Conservation (phyloP, 1,140 invertebrate genomes). For the Dinoponera quadriceps region DNA sequence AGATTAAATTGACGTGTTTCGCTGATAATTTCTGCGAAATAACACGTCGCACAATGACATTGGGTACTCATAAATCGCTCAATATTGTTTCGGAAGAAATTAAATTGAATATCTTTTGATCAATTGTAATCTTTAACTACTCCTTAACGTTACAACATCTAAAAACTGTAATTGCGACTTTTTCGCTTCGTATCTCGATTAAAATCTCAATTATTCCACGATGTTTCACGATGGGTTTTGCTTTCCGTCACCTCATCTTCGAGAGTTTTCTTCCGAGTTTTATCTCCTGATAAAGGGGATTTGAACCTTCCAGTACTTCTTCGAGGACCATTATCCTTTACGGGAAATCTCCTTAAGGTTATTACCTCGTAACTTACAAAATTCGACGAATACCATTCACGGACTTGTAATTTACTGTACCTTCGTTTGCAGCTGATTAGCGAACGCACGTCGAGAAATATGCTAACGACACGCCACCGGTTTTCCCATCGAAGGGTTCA, state of each 20-base stretch:
- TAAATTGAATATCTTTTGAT: neutral
- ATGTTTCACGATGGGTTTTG: neutral
- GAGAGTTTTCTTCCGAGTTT: conserved; percentile 15
- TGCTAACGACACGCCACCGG: conserved; percentile 16
- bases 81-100: neutral
- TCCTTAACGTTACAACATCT: neutral
- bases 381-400: neutral
- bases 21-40: neutral
- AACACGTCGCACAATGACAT: neutral
- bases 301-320: conserved; percentile 16
- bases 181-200: neutral
- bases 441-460: conserved; percentile 18
- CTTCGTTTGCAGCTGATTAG: conserved; percentile 36
- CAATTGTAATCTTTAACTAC: conserved; percentile 2
- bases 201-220: neutral
- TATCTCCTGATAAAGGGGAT: neutral
- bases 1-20: conserved; percentile 13
- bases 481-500: conserved; percentile 21
- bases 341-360: conserved; percentile 30
- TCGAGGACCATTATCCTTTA: conserved; percentile 3
- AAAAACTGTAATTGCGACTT: neutral
- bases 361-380: conserved; percentile 16
- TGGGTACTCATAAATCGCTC: neutral
- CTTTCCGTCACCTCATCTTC: neutral
- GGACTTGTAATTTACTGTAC: conserved; percentile 29